A percentile compares a stretch with the other conserved stretches of the same genome.
Evolutionary conservation across 2,113 vertebrate species (phyloP).

Genomic region (Peromyscus californicus): DNA sequence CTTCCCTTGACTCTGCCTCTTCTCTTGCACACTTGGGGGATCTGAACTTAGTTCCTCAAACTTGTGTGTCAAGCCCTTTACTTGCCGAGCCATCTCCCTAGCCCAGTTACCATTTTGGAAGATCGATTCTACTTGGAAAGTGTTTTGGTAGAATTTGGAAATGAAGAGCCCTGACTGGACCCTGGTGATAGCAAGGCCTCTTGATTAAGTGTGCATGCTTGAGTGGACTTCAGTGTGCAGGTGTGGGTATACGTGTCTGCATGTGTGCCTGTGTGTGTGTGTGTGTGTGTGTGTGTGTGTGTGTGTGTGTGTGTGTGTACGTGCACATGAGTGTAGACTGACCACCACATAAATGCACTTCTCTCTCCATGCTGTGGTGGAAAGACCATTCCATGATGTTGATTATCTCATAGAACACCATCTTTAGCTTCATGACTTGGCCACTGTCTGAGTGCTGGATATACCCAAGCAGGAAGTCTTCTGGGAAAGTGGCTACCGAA

Average conservation of each 20-base stretch:
- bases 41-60: background rate
- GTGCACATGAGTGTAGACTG: background rate
- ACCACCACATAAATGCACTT: no score
- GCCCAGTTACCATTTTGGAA: background rate
- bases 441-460: background rate
- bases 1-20: background rate
- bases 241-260: background rate
- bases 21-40: background rate
- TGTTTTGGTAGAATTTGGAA: background rate
- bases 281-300: background rate
- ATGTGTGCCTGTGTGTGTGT: background rate
- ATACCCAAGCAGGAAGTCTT: background rate
- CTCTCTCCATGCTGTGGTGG: background rate
- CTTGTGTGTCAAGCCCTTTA: background rate
- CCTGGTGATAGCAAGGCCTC: background rate
- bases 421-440: background rate
- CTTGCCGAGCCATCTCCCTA: background rate
- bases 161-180: background rate
- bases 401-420: background rate
- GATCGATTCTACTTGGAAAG: background rate
- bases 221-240: background rate
- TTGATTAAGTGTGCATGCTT: background rate
- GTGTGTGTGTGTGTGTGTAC: background rate
- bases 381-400: background rate
- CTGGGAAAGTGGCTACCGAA: background rate